Percentiles rank a stretch among this genome's conserved stretches.
These are phyloP conservation scores for Grallaria varia DNA, from an alignment of 2,113 vertebrate genomes.

Conservation along the genomic window DNA sequence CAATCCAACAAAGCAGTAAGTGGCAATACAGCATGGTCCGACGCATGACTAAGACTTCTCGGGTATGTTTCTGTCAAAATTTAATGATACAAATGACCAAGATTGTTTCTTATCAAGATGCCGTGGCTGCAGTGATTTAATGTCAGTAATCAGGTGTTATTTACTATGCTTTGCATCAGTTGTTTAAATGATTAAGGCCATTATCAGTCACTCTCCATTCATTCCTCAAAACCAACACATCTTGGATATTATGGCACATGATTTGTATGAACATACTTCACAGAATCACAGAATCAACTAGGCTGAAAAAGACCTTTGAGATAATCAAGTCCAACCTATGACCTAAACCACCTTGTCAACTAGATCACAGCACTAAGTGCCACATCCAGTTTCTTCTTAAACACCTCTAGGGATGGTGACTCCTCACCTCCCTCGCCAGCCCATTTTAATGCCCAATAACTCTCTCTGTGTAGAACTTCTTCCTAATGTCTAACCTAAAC, in stretches of 20 bases:
- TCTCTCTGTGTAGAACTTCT: too few species aligned
- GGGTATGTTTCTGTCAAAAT: neutral
- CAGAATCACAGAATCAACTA: too few species aligned
- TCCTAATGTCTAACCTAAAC: too few species aligned
- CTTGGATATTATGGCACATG: neutral
- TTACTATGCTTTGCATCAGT: neutral
- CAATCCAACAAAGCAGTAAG: neutral
- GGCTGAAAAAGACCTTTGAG: too few species aligned
- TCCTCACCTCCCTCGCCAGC: too few species aligned
- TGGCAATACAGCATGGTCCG: neutral
- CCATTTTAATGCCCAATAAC: too few species aligned
- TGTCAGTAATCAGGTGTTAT: neutral
- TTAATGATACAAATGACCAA: neutral
- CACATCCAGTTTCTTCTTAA: too few species aligned
- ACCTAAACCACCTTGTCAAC: too few species aligned
- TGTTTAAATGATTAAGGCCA: neutral
- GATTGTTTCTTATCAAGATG: neutral
- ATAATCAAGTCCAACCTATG: too few species aligned
- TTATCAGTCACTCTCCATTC: neutral
- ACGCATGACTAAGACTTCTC: neutral
- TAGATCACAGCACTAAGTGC: too few species aligned
- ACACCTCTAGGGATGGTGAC: too few species aligned
- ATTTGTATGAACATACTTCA: neutral
- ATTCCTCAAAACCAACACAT: neutral
- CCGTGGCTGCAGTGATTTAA: neutral